phyloP scores from a whole-genome alignment of 2,888 invertebrate species.

The Neoscelio sp. region DNA sequence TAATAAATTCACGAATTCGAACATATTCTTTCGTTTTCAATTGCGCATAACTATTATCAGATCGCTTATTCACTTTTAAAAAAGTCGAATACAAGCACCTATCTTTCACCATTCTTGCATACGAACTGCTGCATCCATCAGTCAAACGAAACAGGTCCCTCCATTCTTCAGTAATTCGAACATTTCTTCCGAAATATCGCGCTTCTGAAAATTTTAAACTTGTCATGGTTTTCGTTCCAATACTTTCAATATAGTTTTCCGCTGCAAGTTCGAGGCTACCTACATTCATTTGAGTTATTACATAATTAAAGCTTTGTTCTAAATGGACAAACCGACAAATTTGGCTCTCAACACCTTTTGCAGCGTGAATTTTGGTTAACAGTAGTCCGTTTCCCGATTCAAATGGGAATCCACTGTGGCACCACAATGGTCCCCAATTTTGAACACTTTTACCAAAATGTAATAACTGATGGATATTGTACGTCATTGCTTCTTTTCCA shows the following conservation, averaged over 20 bases:
- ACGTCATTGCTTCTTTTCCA: slow-evolving; percentile 10
- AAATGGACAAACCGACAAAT: background rate
- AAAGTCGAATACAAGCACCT: slow-evolving; percentile 7
- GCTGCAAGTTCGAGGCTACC: background rate
- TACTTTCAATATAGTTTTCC: background rate
- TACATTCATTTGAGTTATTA: background rate
- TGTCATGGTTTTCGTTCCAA: background rate
- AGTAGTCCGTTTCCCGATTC: slow-evolving; percentile 14
- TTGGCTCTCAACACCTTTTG: too few relatives aligned
- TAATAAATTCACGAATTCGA: slow-evolving; percentile 3
- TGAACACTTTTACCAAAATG: slow-evolving; percentile 33
- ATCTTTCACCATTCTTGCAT: slow-evolving; percentile 7
- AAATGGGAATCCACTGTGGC: slow-evolving; percentile 24
- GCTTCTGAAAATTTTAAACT: background rate
- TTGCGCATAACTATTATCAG: slow-evolving; percentile 1
- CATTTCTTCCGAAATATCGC: background rate
- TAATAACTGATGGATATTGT: slow-evolving; percentile 30
- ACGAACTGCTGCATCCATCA: background rate
- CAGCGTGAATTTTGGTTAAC: background rate
- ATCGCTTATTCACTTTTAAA: background rate
- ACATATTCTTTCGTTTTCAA: background rate
- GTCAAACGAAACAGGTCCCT: background rate
- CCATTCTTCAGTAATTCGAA: background rate
- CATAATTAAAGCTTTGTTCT: background rate
- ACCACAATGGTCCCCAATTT: slow-evolving; percentile 44